A percentile compares a stretch with the other conserved stretches of the same genome.
Conservation (phyloP, 2,888 invertebrate species). For the Nezara viridula region DNA sequence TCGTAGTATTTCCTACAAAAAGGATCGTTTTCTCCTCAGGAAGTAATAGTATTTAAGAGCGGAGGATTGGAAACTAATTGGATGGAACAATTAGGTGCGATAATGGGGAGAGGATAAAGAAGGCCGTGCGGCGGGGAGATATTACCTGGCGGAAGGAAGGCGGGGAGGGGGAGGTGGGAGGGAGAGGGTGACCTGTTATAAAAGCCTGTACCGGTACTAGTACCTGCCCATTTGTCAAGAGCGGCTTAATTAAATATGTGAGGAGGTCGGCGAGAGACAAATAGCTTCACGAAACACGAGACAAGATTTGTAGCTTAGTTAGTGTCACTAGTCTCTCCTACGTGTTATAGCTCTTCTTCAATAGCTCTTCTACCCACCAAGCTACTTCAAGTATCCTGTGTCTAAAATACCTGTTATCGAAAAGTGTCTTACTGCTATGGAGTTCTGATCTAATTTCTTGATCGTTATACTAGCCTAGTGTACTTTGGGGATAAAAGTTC, state of each 20-base stretch:
- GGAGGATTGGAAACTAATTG: not conserved
- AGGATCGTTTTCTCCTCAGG: not conserved
- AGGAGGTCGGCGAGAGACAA: conserved; percentile 2
- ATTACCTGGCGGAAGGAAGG: not conserved
- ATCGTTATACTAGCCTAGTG: too few species aligned
- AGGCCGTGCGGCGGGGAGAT: not conserved
- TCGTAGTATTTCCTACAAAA: not conserved
- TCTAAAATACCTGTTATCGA: not conserved
- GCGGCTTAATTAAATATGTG: conserved; percentile 25
- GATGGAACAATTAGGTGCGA: not conserved
- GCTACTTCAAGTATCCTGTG: not conserved
- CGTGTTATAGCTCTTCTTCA: conserved; percentile 10
- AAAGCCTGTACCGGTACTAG: not conserved
- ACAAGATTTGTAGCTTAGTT: conserved; percentile 40
- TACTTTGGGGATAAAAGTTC: too few species aligned
- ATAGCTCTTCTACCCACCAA: not conserved
- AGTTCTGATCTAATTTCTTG: not conserved
- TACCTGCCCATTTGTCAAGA: conserved; percentile 4
- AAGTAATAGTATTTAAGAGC: not conserved
- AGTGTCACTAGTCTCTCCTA: not conserved
- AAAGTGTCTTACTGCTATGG: not conserved
- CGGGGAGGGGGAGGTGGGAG: too few species aligned
- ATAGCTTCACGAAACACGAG: conserved; percentile 36
- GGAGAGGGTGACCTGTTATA: not conserved
- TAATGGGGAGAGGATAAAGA: not conserved